Evolutionary conservation across 1,140 invertebrate genomes (phyloP).

Genomic region (Reticulitermes speratus): DNA sequence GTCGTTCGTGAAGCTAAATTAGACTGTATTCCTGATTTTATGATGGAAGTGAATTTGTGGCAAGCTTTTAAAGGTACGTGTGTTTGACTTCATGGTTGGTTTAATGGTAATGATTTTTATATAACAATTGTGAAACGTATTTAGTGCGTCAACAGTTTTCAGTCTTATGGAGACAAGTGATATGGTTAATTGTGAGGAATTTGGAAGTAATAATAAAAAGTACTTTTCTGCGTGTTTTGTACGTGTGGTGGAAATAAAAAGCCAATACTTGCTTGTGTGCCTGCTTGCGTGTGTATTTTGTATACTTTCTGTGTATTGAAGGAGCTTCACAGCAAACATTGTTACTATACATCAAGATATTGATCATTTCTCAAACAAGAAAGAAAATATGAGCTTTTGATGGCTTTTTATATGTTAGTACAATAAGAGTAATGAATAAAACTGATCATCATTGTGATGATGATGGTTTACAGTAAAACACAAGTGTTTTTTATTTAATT

Average conservation of each 20-base stretch:
- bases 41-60: background rate
- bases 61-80: background rate
- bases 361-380: conserved; percentile 2
- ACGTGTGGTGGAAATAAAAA: background rate
- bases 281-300: conserved; percentile 20
- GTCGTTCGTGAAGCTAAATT: no score
- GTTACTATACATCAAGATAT: conserved; percentile 24
- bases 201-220: background rate
- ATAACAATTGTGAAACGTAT: background rate
- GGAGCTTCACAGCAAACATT: background rate
- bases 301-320: conserved; percentile 15
- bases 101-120: background rate
- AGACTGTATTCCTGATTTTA: background rate
- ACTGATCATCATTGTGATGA: conserved; percentile 13
- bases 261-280: conserved; percentile 21
- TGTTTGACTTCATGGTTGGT: background rate
- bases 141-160: background rate
- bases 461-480: conserved; percentile 15
- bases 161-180: conserved; percentile 1
- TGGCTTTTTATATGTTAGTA: conserved; percentile 29
- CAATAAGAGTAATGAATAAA: conserved; percentile 27
- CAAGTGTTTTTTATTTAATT: background rate
- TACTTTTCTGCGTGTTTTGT: background rate
- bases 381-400: conserved; percentile 21
- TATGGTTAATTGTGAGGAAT: conserved; percentile 5